Percentiles rank a stretch among this genome's conserved stretches.
phyloP scores from a whole-genome alignment of 2,113 vertebrate species.

The Cromileptes altivelis region DNA sequence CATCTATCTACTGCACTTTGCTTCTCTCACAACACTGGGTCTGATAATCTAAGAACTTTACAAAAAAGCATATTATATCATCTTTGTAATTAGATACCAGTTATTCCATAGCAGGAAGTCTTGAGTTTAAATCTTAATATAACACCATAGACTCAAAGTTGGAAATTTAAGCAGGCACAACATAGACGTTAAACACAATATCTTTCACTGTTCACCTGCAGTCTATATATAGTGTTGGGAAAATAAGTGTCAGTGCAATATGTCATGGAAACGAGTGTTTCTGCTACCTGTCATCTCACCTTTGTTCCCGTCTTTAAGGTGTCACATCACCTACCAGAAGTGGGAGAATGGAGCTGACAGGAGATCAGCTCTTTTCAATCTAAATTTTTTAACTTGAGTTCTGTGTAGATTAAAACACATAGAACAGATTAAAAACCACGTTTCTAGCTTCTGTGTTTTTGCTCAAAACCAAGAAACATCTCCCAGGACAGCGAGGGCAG shows the following conservation, averaged over 20 bases:
- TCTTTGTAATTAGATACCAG: not conserved
- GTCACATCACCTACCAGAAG: constrained; percentile 10
- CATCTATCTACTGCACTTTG: not conserved
- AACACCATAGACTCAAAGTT: not conserved
- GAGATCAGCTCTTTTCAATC: constrained; percentile 19
- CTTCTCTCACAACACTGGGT: not conserved
- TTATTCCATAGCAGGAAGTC: not conserved
- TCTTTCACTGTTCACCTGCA: too few species aligned
- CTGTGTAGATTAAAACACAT: not conserved
- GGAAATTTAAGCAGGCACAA: constrained; percentile 1
- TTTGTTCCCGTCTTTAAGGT: constrained; percentile 34
- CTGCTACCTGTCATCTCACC: constrained; percentile 25
- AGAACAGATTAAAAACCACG: not conserved
- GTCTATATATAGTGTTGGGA: constrained; percentile 5
- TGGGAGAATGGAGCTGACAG: constrained; percentile 19
- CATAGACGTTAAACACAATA: not conserved
- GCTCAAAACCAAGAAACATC: not conserved
- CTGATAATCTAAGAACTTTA: not conserved
- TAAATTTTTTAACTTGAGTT: constrained; percentile 20
- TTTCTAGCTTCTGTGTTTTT: not conserved
- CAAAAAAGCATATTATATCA: not conserved
- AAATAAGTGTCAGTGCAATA: constrained; percentile 14
- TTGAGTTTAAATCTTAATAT: not conserved
- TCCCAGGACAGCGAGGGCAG: constrained; percentile 14
- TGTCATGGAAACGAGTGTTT: constrained; percentile 13